phyloP scores from a whole-genome alignment of 2,797 vertebrate species.

The Toxotes lorentzi region DNA sequence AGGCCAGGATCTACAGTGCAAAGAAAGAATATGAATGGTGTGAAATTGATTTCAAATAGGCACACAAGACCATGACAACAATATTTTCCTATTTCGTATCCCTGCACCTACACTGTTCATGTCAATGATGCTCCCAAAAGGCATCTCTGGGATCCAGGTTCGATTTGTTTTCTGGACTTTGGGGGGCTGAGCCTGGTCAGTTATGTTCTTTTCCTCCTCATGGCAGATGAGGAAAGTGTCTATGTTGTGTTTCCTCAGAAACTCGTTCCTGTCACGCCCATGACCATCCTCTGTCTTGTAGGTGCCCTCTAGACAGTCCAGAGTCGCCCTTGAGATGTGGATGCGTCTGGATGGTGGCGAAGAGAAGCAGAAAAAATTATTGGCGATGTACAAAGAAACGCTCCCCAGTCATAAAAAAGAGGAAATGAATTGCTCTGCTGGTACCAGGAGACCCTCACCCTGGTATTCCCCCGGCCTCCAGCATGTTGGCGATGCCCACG shows the following conservation, averaged over 20 bases:
- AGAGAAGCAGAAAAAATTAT: not conserved
- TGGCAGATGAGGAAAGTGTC: conserved; percentile 96
- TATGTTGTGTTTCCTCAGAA: conserved; percentile 94
- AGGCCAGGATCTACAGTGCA: conserved; percentile 81
- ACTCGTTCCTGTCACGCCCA: conserved; percentile 94
- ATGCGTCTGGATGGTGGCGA: conserved; percentile 78
- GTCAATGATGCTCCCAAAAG: conserved; percentile 90
- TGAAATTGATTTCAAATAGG: not conserved
- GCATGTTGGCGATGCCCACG: conserved; percentile 97
- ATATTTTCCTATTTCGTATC: not conserved
- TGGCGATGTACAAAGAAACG: not conserved
- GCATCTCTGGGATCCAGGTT: conserved; percentile 90
- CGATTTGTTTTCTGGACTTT: conserved; percentile 78
- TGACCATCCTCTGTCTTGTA: conserved; percentile 91
- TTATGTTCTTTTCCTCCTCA: conserved; percentile 83
- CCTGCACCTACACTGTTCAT: conserved; percentile 92
- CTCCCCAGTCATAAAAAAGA: not conserved
- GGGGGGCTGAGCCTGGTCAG: conserved; percentile 72
- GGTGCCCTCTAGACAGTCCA: conserved; percentile 80
- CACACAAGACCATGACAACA: not conserved
- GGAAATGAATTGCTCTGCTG: not conserved
- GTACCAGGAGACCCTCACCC: conserved; percentile 86
- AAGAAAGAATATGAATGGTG: not conserved
- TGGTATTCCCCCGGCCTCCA: conserved; percentile 97
- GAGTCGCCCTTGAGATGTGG: conserved; percentile 85